phyloP scores from a whole-genome alignment of 1,140 invertebrate genomes.

The Drosophila hydei region DNA sequence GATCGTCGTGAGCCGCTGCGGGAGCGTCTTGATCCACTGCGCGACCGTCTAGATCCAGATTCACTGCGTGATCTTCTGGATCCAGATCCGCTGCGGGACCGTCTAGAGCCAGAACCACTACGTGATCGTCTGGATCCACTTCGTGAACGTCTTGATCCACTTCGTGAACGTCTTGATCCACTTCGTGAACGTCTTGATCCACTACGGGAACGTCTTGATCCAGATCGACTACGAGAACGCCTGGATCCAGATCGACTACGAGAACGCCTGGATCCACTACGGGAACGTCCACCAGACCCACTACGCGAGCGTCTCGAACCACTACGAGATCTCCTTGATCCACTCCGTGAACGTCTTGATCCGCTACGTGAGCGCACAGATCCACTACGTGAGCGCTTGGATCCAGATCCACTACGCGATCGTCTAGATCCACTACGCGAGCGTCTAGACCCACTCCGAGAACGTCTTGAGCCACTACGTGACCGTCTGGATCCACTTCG shows the following conservation, averaged over 20 bases:
- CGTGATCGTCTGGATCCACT: conserved; percentile 62
- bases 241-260: conserved; percentile 74
- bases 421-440: conserved; percentile 79
- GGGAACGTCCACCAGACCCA: conserved; percentile 75
- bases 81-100: conserved; percentile 59
- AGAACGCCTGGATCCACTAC: conserved; percentile 76
- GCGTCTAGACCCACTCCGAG: conserved; percentile 69
- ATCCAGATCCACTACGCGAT: conserved; percentile 79
- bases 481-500: conserved; percentile 81
- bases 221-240: conserved; percentile 82
- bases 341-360: too few relatives aligned
- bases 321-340: conserved; percentile 58
- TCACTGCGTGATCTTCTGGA: conserved; percentile 54
- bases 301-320: conserved; percentile 75
- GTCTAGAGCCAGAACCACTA: conserved; percentile 64
- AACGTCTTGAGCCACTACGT: conserved; percentile 72
- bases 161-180: conserved; percentile 79
- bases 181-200: conserved; percentile 81
- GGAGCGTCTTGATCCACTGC: conserved; percentile 70
- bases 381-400: conserved; percentile 63
- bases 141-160: conserved; percentile 59
- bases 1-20: conserved; percentile 60
- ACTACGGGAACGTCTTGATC: conserved; percentile 73
- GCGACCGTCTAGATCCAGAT: conserved; percentile 75
- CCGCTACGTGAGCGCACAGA: conserved; percentile 61